These are phyloP conservation scores for Trichomalopsis sarcophagae DNA, from an alignment of 1,140 invertebrate species.

Conservation along the genomic window DNA sequence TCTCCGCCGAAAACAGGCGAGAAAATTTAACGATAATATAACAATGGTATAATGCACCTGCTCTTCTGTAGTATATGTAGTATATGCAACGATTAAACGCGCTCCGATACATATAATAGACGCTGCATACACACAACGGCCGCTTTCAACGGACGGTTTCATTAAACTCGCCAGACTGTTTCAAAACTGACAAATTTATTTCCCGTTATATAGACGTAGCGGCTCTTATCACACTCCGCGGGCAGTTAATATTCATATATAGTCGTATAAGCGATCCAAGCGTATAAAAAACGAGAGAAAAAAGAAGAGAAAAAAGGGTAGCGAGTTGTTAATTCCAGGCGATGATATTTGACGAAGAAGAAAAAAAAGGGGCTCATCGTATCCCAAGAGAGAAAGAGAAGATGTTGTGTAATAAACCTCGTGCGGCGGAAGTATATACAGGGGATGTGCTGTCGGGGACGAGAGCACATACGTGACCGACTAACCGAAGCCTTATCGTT, in stretches of 20 bases:
- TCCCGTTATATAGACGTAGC: neutral
- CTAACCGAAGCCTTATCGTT: conserved; percentile 22
- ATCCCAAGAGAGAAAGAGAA: too few species aligned
- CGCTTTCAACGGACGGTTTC: neutral
- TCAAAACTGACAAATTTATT: conserved; percentile 12
- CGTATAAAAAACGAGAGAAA: too few species aligned
- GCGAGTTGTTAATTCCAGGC: neutral
- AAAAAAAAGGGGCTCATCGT: too few species aligned
- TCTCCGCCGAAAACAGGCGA: too few species aligned
- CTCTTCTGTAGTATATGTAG: neutral
- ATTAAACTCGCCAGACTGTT: neutral
- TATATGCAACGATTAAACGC: neutral
- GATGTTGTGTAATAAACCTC: neutral
- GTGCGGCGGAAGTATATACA: neutral
- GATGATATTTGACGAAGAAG: neutral
- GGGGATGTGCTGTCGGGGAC: neutral
- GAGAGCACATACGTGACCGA: conserved; percentile 6
- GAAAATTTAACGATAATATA: too few species aligned
- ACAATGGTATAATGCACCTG: too few species aligned
- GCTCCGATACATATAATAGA: neutral
- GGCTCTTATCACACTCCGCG: too few species aligned
- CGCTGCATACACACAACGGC: neutral
- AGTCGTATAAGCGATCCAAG: too few species aligned
- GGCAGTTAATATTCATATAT: too few species aligned
- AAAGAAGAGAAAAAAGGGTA: neutral